Percentiles rank a stretch among this genome's conserved stretches.
Conservation (phyloP, 2,113 vertebrate species). For the Coptodon bakossiorum region DNA sequence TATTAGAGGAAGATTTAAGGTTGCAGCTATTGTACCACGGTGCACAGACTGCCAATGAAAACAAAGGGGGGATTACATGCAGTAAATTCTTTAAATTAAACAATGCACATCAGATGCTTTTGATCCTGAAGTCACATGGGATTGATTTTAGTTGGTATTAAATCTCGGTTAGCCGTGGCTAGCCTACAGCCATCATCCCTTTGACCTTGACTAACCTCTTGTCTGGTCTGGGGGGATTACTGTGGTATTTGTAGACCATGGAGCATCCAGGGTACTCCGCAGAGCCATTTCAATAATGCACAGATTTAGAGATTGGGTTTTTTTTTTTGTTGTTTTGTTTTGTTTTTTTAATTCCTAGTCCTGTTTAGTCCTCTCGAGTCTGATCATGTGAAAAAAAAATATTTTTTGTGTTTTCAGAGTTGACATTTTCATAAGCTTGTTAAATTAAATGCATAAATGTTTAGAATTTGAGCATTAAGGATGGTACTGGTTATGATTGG, state of each 20-base stretch:
- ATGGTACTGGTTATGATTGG: background rate
- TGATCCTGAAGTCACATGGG: background rate
- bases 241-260: background rate
- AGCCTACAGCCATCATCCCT: background rate
- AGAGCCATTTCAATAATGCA: background rate
- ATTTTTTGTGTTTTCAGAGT: background rate
- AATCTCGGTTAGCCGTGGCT: background rate
- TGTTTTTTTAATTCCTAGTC: background rate
- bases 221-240: constrained; percentile 42
- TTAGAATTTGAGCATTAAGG: background rate
- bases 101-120: background rate
- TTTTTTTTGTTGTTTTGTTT: rapidly evolving
- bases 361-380: background rate
- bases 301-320: background rate
- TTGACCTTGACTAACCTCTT: constrained; percentile 17
- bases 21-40: constrained; percentile 17
- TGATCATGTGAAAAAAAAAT: background rate
- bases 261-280: background rate
- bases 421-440: background rate
- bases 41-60: background rate
- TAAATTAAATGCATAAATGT: background rate
- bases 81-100: background rate
- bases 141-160: constrained; percentile 16
- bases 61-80: background rate
- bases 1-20: background rate